phyloP scores from a whole-genome alignment of 1,140 invertebrate genomes.

The Magallana ariakensis region DNA sequence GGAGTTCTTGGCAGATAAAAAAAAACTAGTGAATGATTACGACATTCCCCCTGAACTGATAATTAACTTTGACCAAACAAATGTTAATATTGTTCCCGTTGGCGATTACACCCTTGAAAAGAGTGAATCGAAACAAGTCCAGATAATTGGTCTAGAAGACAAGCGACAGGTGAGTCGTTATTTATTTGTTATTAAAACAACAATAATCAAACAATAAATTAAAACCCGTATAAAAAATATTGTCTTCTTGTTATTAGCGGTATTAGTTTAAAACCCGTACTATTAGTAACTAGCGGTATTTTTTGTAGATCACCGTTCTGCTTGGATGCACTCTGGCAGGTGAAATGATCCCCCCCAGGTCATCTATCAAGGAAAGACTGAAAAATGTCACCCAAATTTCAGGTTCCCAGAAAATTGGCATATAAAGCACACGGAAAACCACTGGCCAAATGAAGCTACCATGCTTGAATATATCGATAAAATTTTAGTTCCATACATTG shows the following conservation, averaged over 20 bases:
- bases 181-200: neutral
- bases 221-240: no score
- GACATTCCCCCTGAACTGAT: no score
- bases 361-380: no score
- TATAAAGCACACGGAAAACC: slow-evolving; percentile 43
- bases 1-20: neutral
- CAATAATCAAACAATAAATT: neutral
- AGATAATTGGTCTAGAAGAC: slow-evolving; percentile 24
- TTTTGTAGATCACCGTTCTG: slow-evolving; percentile 22
- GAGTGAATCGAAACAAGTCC: slow-evolving; percentile 56
- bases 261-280: no score
- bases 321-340: slow-evolving; percentile 14
- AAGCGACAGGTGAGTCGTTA: slow-evolving; percentile 1
- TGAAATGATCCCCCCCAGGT: slow-evolving; percentile 41
- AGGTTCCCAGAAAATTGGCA: slow-evolving; percentile 29
- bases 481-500: no score
- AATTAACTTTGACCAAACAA: slow-evolving; percentile 51
- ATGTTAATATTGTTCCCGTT: slow-evolving; percentile 40
- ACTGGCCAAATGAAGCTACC: neutral
- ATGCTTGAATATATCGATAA: slow-evolving; percentile 34
- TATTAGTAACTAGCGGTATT: neutral
- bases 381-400: slow-evolving; percentile 43
- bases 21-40: neutral
- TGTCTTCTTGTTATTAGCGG: no score
- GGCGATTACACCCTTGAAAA: slow-evolving; percentile 19